These are phyloP conservation scores for Drosophila seguyi DNA, from an alignment of 1,140 invertebrate genomes.

Conservation along the genomic window DNA sequence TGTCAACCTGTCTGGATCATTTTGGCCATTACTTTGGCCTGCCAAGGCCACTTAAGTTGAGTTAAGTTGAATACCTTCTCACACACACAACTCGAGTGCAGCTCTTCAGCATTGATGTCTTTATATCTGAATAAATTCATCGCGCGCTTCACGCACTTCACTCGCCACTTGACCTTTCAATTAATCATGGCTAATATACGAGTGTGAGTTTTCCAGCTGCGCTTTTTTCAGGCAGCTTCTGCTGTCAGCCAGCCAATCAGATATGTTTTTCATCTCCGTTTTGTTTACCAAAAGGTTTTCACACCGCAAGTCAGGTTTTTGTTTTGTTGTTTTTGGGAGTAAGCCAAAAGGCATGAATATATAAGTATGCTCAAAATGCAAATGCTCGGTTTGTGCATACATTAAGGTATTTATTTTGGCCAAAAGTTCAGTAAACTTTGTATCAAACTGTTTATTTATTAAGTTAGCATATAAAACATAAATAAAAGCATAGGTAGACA, in stretches of 20 bases:
- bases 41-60: slow-evolving; percentile 20
- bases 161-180: slow-evolving; percentile 67
- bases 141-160: slow-evolving; percentile 50
- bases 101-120: slow-evolving; percentile 35
- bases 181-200: slow-evolving; percentile 74
- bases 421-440: slow-evolving; percentile 70
- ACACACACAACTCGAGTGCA: slow-evolving; percentile 10
- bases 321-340: slow-evolving; percentile 24
- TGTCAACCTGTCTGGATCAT: slow-evolving; percentile 32
- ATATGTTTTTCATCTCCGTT: slow-evolving; percentile 60
- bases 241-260: slow-evolving; percentile 51
- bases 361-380: slow-evolving; percentile 51
- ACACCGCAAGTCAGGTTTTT: slow-evolving; percentile 54
- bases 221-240: slow-evolving; percentile 48
- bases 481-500: not conserved
- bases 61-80: not conserved
- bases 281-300: slow-evolving; percentile 66
- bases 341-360: slow-evolving; percentile 56
- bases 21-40: slow-evolving; percentile 13
- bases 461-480: slow-evolving; percentile 2
- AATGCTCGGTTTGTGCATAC: slow-evolving; percentile 34
- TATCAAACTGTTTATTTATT: slow-evolving; percentile 1
- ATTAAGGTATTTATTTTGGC: slow-evolving; percentile 37
- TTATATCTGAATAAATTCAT: slow-evolving; percentile 40
- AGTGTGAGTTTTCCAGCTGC: slow-evolving; percentile 50